Conservation (phyloP, 2,113 vertebrate species). For the Lipotes vexillifer region DNA sequence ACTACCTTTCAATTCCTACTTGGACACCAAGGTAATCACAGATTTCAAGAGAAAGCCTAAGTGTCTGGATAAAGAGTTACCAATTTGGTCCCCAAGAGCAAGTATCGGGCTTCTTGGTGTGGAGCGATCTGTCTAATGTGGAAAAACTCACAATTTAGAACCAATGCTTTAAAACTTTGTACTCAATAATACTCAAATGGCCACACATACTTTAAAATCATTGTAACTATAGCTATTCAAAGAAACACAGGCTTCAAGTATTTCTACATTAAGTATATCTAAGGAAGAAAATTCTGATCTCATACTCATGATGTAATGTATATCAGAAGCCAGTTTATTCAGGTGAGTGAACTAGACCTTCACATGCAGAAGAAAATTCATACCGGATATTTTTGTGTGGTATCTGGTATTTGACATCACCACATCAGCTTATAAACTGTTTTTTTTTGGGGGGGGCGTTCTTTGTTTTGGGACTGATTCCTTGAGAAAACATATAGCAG, state of each 20-base stretch:
- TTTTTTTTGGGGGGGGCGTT: background rate
- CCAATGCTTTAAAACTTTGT: background rate
- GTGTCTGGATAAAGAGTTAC: background rate
- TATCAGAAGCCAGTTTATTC: constrained; percentile 27
- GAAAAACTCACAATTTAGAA: constrained; percentile 14
- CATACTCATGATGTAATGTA: background rate
- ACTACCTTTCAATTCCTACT: background rate
- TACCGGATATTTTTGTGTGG: background rate
- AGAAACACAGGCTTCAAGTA: background rate
- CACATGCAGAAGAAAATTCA: background rate
- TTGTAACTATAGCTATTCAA: background rate
- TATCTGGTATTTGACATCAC: background rate
- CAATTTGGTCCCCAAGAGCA: background rate
- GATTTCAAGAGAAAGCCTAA: background rate
- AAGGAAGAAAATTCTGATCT: constrained; percentile 38
- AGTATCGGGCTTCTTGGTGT: background rate
- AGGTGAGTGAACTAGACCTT: constrained; percentile 37
- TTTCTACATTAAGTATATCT: constrained; percentile 27
- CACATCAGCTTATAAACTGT: background rate
- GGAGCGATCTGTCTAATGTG: background rate
- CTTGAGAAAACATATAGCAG: background rate
- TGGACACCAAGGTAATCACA: background rate
- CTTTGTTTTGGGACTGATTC: background rate
- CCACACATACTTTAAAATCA: background rate
- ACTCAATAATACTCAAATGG: background rate